Conservation (phyloP, 2,888 invertebrate species). For the Cosmia trapezina region DNA sequence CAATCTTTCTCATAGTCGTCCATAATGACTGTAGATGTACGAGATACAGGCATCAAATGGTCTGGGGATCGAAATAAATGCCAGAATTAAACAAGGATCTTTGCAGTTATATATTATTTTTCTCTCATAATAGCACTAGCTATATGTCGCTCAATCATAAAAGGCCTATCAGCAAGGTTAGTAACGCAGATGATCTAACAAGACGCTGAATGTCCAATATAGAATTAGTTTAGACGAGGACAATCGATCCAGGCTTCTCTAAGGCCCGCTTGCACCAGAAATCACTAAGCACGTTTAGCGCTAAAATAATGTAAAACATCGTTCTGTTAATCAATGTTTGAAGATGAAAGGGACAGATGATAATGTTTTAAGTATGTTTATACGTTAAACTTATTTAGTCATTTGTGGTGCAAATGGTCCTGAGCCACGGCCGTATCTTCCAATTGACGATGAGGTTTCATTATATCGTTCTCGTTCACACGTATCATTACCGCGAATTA, state of each 20-base stretch:
- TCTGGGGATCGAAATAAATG: conserved; percentile 80
- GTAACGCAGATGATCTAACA: not conserved
- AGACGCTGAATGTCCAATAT: not conserved
- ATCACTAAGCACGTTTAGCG: not conserved
- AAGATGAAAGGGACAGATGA: not conserved
- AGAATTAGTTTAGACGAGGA: not conserved
- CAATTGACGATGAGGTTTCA: not conserved
- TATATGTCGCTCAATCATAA: not conserved
- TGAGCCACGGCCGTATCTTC: not conserved
- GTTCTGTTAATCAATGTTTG: not conserved
- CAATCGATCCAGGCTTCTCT: not conserved
- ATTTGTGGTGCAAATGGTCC: not conserved
- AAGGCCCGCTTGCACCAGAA: not conserved
- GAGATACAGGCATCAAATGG: conserved; percentile 91
- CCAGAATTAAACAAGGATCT: not conserved
- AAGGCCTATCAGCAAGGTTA: not conserved
- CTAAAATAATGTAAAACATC: not conserved
- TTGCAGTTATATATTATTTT: not conserved
- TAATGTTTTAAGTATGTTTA: too few relatives aligned
- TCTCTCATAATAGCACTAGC: not conserved
- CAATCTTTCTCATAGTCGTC: conserved; percentile 80
- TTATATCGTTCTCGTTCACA: not conserved
- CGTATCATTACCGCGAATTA: too few relatives aligned
- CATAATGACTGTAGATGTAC: conserved; percentile 78
- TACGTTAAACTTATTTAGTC: not conserved